Evolutionary conservation across 2,888 invertebrate genomes (phyloP).

Genomic region (Acrocera orbiculus): DNA sequence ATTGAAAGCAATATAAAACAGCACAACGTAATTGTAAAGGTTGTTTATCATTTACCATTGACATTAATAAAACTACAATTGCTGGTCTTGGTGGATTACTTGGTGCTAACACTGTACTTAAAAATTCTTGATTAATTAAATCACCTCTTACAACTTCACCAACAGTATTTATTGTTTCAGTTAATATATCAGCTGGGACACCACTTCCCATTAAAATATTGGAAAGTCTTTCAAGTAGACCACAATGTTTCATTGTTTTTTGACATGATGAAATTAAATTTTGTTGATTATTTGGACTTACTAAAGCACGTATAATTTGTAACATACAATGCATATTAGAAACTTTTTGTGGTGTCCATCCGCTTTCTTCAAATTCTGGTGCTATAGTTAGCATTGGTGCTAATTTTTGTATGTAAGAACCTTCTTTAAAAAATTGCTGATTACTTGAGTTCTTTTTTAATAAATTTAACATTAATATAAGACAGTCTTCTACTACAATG

Average conservation of each 20-base stretch:
- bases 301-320: slow-evolving; percentile 75
- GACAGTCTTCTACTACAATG: slow-evolving; percentile 95
- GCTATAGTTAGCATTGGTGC: slow-evolving; percentile 74
- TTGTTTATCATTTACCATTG: slow-evolving; percentile 98
- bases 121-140: slow-evolving; percentile 75
- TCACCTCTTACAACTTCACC: slow-evolving; percentile 83
- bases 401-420: slow-evolving; percentile 81
- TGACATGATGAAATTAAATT: slow-evolving; percentile 72
- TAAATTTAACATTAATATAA: slow-evolving; percentile 80
- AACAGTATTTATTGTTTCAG: slow-evolving; percentile 89
- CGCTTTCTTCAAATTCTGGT: slow-evolving; percentile 48
- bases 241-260: slow-evolving; percentile 69
- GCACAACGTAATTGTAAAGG: slow-evolving; percentile 78
- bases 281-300: slow-evolving; percentile 82
- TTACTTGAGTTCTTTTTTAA: slow-evolving; percentile 91
- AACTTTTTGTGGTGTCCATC: slow-evolving; percentile 88
- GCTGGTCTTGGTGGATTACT: slow-evolving; percentile 87
- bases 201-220: slow-evolving; percentile 89
- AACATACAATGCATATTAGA: slow-evolving; percentile 87
- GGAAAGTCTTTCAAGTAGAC: slow-evolving; percentile 65
- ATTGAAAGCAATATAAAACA: slow-evolving; percentile 93
- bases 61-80: slow-evolving; percentile 86
- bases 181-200: slow-evolving; percentile 88
- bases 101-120: slow-evolving; percentile 79
- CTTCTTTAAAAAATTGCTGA: slow-evolving; percentile 97